Evolutionary conservation across 2,113 vertebrate species (phyloP).

Genomic region (Coreoperca whiteheadi): DNA sequence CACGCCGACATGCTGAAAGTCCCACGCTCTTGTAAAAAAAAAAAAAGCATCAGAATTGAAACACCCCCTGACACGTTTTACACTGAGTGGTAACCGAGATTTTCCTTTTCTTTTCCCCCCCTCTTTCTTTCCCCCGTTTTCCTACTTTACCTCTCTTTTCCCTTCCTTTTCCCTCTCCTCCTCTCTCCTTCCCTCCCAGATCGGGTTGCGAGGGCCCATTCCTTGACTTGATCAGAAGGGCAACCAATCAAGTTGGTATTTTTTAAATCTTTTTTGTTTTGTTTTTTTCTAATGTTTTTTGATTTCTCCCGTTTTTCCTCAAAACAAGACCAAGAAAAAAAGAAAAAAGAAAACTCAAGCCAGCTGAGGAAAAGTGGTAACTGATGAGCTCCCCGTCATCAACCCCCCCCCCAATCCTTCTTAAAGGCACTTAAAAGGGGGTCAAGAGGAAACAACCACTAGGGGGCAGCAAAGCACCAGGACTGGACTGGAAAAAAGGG

Average conservation of each 20-base stretch:
- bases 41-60: conserved; percentile 29
- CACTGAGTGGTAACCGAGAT: conserved; percentile 75
- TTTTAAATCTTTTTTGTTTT: conserved; percentile 52
- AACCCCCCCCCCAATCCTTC: not conserved
- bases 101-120: conserved; percentile 42
- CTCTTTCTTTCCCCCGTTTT: conserved; percentile 39
- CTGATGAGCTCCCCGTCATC: not conserved
- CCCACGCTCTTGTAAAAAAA: conserved; percentile 27
- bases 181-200: conserved; percentile 79
- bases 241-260: conserved; percentile 80
- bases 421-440: not conserved
- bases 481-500: not conserved
- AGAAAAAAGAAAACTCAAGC: conserved; percentile 2
- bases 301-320: conserved; percentile 26
- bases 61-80: conserved; percentile 38
- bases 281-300: conserved; percentile 45
- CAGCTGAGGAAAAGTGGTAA: not conserved
- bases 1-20: conserved; percentile 45
- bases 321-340: conserved; percentile 22
- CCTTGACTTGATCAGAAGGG: conserved; percentile 83
- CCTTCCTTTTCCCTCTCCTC: conserved; percentile 17
- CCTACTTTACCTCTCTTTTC: conserved; percentile 35
- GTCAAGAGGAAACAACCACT: conserved; percentile 27
- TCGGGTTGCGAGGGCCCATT: conserved; percentile 82
- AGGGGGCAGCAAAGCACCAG: conserved; percentile 49